These are phyloP conservation scores for Acanthopagrus latus DNA, from an alignment of 2,797 vertebrate species.

Conservation along the genomic window DNA sequence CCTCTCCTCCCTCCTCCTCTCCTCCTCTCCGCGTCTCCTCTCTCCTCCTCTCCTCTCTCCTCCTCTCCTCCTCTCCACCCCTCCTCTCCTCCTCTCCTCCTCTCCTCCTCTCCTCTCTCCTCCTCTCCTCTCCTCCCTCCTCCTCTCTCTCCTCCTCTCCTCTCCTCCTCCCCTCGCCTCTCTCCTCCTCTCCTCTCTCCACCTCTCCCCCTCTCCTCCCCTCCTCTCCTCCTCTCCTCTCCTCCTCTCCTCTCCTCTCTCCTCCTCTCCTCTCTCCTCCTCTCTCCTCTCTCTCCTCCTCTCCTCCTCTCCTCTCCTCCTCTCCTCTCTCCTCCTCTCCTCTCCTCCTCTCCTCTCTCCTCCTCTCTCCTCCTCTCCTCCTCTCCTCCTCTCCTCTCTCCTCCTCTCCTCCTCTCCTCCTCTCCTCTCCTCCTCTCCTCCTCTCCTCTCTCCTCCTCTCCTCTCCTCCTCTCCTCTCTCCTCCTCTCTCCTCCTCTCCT, in stretches of 20 bases:
- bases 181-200: slow-evolving; percentile 16
- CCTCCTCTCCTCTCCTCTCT: too few relatives aligned
- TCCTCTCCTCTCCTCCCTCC: slow-evolving; percentile 12
- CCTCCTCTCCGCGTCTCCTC: slow-evolving; percentile 7
- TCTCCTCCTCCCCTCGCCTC: slow-evolving; percentile 12
- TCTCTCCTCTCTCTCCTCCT: slow-evolving; percentile 24
- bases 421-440: too few relatives aligned
- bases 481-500: slow-evolving; percentile 11
- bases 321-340: slow-evolving; percentile 9
- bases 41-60: slow-evolving; percentile 11
- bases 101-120: slow-evolving; percentile 2
- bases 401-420: neutral
- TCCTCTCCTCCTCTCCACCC: slow-evolving; percentile 22
- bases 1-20: neutral
- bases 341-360: slow-evolving; percentile 15
- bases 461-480: slow-evolving; percentile 6
- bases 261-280: too few relatives aligned
- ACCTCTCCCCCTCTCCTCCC: neutral
- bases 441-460: too few relatives aligned
- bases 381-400: slow-evolving; percentile 14
- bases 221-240: slow-evolving; percentile 9
- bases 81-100: too few relatives aligned
- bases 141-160: neutral
- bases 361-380: too few relatives aligned
- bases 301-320: too few relatives aligned